A percentile compares a stretch with the other conserved stretches of the same genome.
phyloP scores from a whole-genome alignment of 1,140 invertebrate genomes.

The Aphelinus atriplicis region DNA sequence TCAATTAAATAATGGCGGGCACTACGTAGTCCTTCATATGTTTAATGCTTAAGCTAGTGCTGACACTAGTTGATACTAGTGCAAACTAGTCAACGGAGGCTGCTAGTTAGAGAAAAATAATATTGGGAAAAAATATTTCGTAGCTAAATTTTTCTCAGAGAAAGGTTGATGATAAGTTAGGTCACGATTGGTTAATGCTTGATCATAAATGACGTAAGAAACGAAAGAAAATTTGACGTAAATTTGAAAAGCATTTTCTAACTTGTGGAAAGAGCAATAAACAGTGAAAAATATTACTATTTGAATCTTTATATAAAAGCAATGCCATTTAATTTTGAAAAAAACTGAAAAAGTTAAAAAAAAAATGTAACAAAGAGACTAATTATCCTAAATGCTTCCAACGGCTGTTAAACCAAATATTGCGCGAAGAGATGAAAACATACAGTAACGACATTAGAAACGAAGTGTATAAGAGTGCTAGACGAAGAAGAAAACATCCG shows the following conservation, averaged over 20 bases:
- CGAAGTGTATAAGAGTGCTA: conserved; percentile 31
- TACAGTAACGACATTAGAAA: conserved; percentile 28
- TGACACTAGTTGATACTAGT: conserved; percentile 60
- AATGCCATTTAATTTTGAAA: conserved; percentile 26
- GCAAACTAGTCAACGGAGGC: conserved; percentile 60
- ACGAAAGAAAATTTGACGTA: no score
- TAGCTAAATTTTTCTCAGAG: conserved; percentile 11
- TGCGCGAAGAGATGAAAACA: conserved; percentile 18
- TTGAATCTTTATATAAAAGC: conserved; percentile 18
- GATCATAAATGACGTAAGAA: no score
- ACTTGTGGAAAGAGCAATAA: background rate
- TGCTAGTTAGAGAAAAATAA: conserved; percentile 62
- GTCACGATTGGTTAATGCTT: no score
- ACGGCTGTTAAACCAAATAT: conserved; percentile 44
- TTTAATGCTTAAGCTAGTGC: conserved; percentile 61
- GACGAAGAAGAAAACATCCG: conserved; percentile 28
- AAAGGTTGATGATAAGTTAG: background rate
- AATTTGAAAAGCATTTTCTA: no score
- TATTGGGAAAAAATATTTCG: conserved; percentile 49
- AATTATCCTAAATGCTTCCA: conserved; percentile 57
- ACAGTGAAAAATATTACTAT: conserved; percentile 7
- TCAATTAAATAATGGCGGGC: conserved; percentile 6
- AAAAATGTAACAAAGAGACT: conserved; percentile 28
- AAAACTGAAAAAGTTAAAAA: conserved; percentile 14
- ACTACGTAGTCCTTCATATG: conserved; percentile 41